Evolutionary conservation across 1,140 invertebrate species (phyloP).

Genomic region (Magallana gigas): DNA sequence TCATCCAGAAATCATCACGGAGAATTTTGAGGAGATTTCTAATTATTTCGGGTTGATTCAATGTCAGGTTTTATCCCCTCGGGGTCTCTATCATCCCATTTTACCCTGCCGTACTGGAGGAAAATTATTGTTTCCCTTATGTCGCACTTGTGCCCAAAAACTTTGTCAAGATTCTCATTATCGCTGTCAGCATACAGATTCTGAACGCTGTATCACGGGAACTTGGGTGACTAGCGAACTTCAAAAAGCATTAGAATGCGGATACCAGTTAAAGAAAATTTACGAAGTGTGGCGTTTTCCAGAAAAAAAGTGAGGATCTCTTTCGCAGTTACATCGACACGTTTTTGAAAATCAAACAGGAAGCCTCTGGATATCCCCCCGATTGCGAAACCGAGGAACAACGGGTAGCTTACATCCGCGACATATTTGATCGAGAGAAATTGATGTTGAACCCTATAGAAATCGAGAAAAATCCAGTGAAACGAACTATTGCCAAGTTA

Average conservation of each 20-base stretch:
- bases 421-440: conserved; percentile 68
- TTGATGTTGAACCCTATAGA: conserved; percentile 70
- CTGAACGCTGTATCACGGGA: not conserved
- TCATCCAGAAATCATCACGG: conserved; percentile 47
- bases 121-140: conserved; percentile 33
- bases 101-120: not conserved
- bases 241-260: conserved; percentile 39
- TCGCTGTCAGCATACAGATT: not conserved
- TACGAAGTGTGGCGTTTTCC: conserved; percentile 41
- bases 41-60: conserved; percentile 46
- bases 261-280: not conserved
- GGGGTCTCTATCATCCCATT: conserved; percentile 48
- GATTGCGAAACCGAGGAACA: conserved; percentile 46
- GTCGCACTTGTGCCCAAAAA: conserved; percentile 41
- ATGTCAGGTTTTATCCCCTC: conserved; percentile 33
- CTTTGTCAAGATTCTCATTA: not conserved
- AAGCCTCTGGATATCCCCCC: not conserved
- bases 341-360: conserved; percentile 60
- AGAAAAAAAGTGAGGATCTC: not conserved
- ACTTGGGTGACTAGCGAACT: conserved; percentile 37
- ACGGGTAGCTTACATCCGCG: conserved; percentile 65
- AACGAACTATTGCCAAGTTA: conserved; percentile 63
- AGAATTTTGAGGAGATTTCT: conserved; percentile 17
- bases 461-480: conserved; percentile 74
- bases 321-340: conserved; percentile 62